Evolutionary conservation across 2,888 invertebrate species (phyloP), one percentile per base, ranked within the genome.

Genomic region (Drosophila atripex): DNA sequence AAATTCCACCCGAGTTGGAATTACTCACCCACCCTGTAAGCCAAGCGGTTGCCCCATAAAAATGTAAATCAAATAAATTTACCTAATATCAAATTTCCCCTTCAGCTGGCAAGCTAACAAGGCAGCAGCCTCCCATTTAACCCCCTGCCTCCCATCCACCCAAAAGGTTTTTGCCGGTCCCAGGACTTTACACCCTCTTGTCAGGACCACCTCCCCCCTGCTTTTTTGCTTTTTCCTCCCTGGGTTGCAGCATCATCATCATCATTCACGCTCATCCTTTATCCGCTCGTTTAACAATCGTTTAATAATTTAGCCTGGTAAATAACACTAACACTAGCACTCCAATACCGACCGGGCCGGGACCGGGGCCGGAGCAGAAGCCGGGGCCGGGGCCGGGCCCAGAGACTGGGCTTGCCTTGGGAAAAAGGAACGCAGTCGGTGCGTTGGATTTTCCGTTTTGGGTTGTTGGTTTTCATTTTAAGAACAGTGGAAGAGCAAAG

Each of bases 221-320:
- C 43, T 47, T 45, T 38, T 49, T 28, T 47, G 50, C 49, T n/a
- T 30, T 25, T 45, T 16, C 43, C 47, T 38, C 45, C 70, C 25
- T 43, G 21, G 7, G 45, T 46, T 41, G 50, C 61, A 68, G 51
- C 80, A 71, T 83, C 80, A 80, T 86, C 80, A 87, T 87, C 82
- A 82, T 82, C 82, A 84, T 84, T 88, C 88, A 88, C 88, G 84
- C 84, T 88, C 88, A 84, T 84, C 86, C 82, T 83, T 83, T 83
- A 83, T 83, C 88, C 88, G 84, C 84, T 88, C 86, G 86, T 87
- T 88, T 85, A 88, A 88, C 89, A 88, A 88, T 88, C 89, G 88
- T 88, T 88, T 89, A 88, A 89, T 88, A 89, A 88, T 88, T 88
- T 88, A 87, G 89, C 83, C 88, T 88, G 88, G 88, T 89, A 89